phyloP scores from a whole-genome alignment of 2,888 invertebrate genomes.

The Drymonia ruficornis region DNA sequence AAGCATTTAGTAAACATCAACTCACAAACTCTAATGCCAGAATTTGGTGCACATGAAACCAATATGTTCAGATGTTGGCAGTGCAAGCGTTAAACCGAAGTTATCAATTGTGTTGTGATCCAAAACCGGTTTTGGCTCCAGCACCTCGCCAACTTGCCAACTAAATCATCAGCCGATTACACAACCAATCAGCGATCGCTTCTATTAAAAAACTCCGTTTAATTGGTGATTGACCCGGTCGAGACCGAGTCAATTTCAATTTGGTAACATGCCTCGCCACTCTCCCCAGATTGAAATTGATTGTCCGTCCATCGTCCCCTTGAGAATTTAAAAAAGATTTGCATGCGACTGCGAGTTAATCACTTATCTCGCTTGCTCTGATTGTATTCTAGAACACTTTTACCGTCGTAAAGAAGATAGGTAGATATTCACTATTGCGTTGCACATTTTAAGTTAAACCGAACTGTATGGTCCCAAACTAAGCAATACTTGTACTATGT shows the following conservation, averaged over 20 bases:
- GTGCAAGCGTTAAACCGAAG: background rate
- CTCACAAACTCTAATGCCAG: too few relatives aligned
- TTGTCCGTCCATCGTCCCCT: constrained; percentile 39
- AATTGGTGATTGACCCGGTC: constrained; percentile 67
- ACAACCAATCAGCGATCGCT: constrained; percentile 11
- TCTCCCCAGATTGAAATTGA: constrained; percentile 57
- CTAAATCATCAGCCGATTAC: constrained; percentile 13
- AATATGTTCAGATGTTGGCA: background rate
- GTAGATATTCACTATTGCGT: background rate
- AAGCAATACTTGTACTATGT: too few relatives aligned
- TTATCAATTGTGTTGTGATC: background rate
- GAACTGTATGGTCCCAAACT: too few relatives aligned
- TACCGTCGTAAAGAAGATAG: background rate
- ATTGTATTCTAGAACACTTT: constrained; percentile 14
- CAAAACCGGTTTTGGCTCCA: background rate
- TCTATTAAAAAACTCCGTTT: constrained; percentile 46
- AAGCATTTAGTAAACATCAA: too few relatives aligned
- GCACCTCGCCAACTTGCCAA: constrained; percentile 26
- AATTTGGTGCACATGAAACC: too few relatives aligned
- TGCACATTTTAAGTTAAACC: too few relatives aligned
- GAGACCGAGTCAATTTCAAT: constrained; percentile 62
- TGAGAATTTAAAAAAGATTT: constrained; percentile 24
- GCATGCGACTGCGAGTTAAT: constrained; percentile 17
- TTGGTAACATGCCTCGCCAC: constrained; percentile 53
- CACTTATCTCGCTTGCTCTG: constrained; percentile 33